A percentile compares a stretch with the other conserved stretches of the same genome.
These are phyloP conservation scores for Aramus guarauna DNA, from an alignment of 2,113 vertebrate species.

Conservation along the genomic window DNA sequence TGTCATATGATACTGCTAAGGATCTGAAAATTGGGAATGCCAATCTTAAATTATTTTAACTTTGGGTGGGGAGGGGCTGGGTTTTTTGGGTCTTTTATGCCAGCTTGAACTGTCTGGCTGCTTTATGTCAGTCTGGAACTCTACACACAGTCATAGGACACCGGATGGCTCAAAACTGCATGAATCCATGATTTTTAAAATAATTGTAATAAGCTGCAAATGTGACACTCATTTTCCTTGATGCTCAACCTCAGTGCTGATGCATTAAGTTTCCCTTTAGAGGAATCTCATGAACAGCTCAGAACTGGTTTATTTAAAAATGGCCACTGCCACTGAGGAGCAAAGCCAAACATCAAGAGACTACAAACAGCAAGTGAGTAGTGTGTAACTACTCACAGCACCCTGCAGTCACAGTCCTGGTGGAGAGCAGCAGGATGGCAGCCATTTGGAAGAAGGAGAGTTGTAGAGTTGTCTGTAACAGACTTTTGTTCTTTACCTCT, in stretches of 20 bases:
- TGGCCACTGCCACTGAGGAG: not conserved
- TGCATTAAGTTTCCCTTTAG: not conserved
- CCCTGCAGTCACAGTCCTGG: not conserved
- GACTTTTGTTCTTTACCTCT: not conserved
- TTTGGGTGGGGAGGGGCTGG: not conserved
- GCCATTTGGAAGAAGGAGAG: not conserved
- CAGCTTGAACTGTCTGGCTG: not conserved
- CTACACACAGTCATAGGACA: not conserved
- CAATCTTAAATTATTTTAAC: not conserved
- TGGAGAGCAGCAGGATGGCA: not conserved
- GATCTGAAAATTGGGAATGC: not conserved
- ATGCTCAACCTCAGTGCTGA: not conserved
- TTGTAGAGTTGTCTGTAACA: not conserved
- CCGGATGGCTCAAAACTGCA: not conserved
- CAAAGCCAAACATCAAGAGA: not conserved
- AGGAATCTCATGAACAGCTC: not conserved
- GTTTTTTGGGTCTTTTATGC: rapidly evolving
- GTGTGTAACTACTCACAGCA: not conserved
- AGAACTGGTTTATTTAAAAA: not conserved
- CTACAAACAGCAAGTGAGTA: not conserved
- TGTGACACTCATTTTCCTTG: not conserved
- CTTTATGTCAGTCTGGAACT: not conserved
- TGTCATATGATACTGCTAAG: not conserved
- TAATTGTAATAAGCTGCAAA: not conserved
- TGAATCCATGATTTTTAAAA: not conserved